Base-by-base conservation (phyloP, 2,113 vertebrate species). In the Capreolus pygargus region DNA sequence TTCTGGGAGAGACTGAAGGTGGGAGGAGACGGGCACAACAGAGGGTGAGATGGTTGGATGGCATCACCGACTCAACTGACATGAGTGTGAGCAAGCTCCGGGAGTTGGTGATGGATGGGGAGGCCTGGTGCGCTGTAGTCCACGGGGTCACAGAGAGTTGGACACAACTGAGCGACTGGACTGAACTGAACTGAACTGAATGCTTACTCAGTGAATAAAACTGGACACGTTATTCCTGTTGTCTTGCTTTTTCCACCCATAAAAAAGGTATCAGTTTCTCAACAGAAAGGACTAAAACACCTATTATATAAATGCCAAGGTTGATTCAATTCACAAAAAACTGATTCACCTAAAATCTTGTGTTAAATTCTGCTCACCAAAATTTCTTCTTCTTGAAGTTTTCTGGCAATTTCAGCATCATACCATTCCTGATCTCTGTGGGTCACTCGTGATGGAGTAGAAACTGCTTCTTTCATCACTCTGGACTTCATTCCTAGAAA, bases 371-470 rank as follows among this genome's bases (percentile, higher is more conserved):
- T 55, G 15, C 99, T 98, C 94, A 99, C 99, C 99, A 99, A 98
- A 16, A 99, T 97, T 97, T 99, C 99, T 95, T 99, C 99, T 70
- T 99, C 99, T 85, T 99, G 99, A 90, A 99, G 96, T 90, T 97
- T 99, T 94, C 99, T 99, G 90, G 99, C 99, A 76, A 99, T 99
- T 98, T 99, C 99, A 86, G 99, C 98, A 99, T 99, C 99, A 84
- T 98, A 99, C 76, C 99, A 70, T 96, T 99, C 99, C 98, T 99
- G 99, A 50, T 99, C 99, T 43, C 98, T 99, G 21, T 99, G 88
- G 30, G 98, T 98, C 28, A 98, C 98, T 45, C 96, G 98, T 0
- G 98, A 98, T 21, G 99, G 86, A 17, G 99, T 98, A n/a, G 98
- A 99, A 21, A 98, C 97, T 61, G 98, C 97, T 86, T 99, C 99